Conservation (phyloP, 1,140 invertebrate genomes). For the Aphelinus atriplicis region DNA sequence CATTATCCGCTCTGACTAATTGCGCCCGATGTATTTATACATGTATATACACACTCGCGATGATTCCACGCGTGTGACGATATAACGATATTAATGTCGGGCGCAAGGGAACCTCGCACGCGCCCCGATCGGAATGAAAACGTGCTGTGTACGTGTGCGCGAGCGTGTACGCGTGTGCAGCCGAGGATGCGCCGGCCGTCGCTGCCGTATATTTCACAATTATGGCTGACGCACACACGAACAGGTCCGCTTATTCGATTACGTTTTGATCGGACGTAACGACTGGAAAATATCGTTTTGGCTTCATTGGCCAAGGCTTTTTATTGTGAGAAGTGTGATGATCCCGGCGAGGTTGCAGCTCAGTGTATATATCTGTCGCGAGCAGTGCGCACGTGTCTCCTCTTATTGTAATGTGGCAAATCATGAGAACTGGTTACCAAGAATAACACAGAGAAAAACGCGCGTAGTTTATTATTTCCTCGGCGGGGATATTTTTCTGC, state of each 20-base stretch:
- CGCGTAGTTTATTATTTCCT: too few species aligned
- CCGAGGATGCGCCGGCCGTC: neutral
- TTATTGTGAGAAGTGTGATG: too few species aligned
- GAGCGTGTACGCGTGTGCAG: too few species aligned
- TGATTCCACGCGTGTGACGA: neutral
- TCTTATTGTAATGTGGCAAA: too few species aligned
- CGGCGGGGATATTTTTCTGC: too few species aligned
- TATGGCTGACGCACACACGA: conserved; percentile 22
- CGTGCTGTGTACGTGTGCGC: neutral
- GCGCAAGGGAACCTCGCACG: neutral
- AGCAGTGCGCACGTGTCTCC: too few species aligned
- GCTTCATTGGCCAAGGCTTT: too few species aligned
- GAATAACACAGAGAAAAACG: too few species aligned
- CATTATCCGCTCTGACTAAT: conserved; percentile 34
- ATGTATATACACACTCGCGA: conserved; percentile 4
- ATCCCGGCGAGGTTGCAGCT: too few species aligned
- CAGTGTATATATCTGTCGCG: too few species aligned
- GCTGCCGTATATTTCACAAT: conserved; percentile 20
- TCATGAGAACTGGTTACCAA: too few species aligned
- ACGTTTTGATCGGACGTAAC: conserved; percentile 21
- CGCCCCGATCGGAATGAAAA: neutral
- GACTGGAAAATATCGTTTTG: neutral
- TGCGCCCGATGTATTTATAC: conserved; percentile 24
- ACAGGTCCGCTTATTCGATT: conserved; percentile 35
- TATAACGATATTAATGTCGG: too few species aligned